Evolutionary conservation across 2,797 vertebrate species (phyloP), one percentile per base, ranked within the genome.

Genomic region (Australoheros facetus): DNA sequence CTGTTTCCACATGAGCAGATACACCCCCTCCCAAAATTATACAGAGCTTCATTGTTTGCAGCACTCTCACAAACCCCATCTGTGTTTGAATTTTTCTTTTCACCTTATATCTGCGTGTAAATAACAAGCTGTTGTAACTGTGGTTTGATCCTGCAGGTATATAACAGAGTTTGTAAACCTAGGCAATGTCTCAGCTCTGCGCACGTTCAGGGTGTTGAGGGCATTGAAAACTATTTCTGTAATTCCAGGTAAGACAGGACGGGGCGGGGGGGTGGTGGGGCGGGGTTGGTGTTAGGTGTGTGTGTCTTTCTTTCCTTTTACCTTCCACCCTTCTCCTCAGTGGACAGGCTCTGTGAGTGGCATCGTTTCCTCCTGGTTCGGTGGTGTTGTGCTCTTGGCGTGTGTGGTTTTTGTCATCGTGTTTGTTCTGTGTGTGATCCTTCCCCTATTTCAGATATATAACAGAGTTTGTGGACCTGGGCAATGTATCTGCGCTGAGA

Each of bases 121-220:
- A 94, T 95, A 95, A 95, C 60, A 5, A 88, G 89, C 84, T 95
- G 93, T 96, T 97, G 96, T 97, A 97, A 98, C 97, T 99, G 96
- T 99, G 97, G 96, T 99, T 97, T 99, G 96, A 98, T 98, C 97
- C 98, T 98, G 97, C 98, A 99, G 98, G 98, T 99, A 99, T 99
- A 97, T 99, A 98, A 99, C 98, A 99, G 98, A 99, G 97, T 99
- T 99, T 99, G 98, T 99, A 98, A 99, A 99, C 98, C 98, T 99
- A 99, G 98, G 98, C 98, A 99, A 98, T 99, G 97, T 99, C 97
- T 99, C 98, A 99, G 98, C 98, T 98, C 97, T 99, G 23, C 98
- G 98, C 78, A 97, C 97, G 94, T 97, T 98, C 97, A 98, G 97
- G 95, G 97, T 98, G 94, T 96, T 98, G 98, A 98, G 98, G 98